Conservation (phyloP, 2,888 invertebrate species). For the Acleris holmiana region DNA sequence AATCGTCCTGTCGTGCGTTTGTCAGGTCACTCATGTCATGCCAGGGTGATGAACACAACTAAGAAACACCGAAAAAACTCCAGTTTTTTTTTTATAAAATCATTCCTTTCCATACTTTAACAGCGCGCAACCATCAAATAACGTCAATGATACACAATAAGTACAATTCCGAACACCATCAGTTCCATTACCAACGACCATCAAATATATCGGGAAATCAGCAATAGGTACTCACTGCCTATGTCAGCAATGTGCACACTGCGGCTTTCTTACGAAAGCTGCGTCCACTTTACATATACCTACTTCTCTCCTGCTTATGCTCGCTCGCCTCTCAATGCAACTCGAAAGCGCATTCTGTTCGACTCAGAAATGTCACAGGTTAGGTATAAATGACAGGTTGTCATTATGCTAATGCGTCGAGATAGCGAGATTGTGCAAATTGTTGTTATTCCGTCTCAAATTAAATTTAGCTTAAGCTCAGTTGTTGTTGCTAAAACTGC, state of each 20-base stretch:
- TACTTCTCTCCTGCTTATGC: slow-evolving; percentile 9
- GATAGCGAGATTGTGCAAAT: slow-evolving; percentile 28
- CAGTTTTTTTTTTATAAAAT: too few relatives aligned
- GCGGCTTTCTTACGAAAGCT: slow-evolving; percentile 34
- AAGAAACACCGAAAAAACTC: too few relatives aligned
- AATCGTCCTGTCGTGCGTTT: too few relatives aligned
- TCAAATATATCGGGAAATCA: neutral
- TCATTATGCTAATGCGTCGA: slow-evolving; percentile 33
- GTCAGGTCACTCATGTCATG: too few relatives aligned
- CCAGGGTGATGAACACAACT: too few relatives aligned
- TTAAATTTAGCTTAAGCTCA: slow-evolving; percentile 10
- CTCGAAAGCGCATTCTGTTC: slow-evolving; percentile 22
- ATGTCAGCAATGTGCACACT: slow-evolving; percentile 19
- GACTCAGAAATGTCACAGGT: slow-evolving; percentile 35
- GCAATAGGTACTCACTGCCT: too few relatives aligned
- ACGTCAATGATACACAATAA: too few relatives aligned
- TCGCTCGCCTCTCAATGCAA: slow-evolving; percentile 15
- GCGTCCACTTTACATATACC: slow-evolving; percentile 31
- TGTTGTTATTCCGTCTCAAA: slow-evolving; percentile 15
- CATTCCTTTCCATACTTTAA: too few relatives aligned
- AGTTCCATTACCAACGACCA: neutral
- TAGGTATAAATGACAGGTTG: slow-evolving; percentile 29
- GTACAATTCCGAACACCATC: too few relatives aligned
- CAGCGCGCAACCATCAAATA: too few relatives aligned
- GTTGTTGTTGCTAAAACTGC: slow-evolving; percentile 18